Conservation (phyloP, 2,888 invertebrate genomes). For the Amblyteles armatorius region DNA sequence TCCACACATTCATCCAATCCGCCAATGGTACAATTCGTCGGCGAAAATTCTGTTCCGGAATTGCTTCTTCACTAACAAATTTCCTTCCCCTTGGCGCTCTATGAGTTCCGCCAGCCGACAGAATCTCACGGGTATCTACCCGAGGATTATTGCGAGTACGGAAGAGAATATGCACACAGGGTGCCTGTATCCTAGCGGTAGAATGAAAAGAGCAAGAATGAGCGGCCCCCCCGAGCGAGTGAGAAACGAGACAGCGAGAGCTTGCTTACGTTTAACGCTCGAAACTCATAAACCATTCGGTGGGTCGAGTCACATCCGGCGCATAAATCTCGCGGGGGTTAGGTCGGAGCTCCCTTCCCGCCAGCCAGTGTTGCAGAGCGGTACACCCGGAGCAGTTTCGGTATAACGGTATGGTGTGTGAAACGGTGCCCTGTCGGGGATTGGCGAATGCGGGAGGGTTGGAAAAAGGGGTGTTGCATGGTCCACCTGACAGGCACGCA, state of each 20-base stretch:
- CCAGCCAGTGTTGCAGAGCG: conserved; percentile 55
- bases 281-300: conserved; percentile 81
- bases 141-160: conserved; percentile 56
- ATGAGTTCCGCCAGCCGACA: conserved; percentile 64
- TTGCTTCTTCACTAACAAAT: conserved; percentile 32
- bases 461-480: conserved; percentile 56
- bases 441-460: conserved; percentile 61
- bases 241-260: conserved; percentile 63
- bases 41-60: conserved; percentile 17
- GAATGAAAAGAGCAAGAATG: conserved; percentile 62
- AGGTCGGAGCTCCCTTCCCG: conserved; percentile 69
- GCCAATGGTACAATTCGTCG: conserved; percentile 9
- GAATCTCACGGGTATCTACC: conserved; percentile 58
- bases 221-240: conserved; percentile 47
- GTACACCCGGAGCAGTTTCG: conserved; percentile 56
- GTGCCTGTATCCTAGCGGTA: conserved; percentile 18
- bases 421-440: conserved; percentile 60
- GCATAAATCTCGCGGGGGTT: conserved; percentile 82
- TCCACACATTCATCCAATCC: background rate
- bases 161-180: conserved; percentile 22
- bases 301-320: conserved; percentile 82
- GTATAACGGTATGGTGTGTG: conserved; percentile 39
- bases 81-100: conserved; percentile 34
- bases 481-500: conserved; percentile 50
- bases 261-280: conserved; percentile 75